Base-by-base conservation (phyloP, 1,140 invertebrate genomes). In the Pantala flavescens region DNA sequence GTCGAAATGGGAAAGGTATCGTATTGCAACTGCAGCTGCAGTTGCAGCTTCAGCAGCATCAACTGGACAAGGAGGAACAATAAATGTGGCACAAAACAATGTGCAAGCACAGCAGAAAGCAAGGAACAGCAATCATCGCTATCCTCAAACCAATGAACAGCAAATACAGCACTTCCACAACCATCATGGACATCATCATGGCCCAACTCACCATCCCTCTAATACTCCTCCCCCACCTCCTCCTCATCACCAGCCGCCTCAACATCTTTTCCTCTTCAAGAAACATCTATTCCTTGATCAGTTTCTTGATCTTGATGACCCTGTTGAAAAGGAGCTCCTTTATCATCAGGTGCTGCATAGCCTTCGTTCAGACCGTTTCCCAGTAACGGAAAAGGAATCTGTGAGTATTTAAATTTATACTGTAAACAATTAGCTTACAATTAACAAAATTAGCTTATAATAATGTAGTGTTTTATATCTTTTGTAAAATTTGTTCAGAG, bases 311-410 rank as follows among this genome's bases (percentile, higher is more conserved):
- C 84, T 90, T 77, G 90, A 88, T 74, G 93, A 96, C 84, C 90
- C 91, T 0, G 94, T 98, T 0, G 96, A 98, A 83, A 96, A 97
- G 82, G 95, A 98, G 83, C 84, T 98, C 24, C 82, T 98, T n/a
- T 97, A 97, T 83, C 94, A 98, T 84, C 96, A 98, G 85, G 91
- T 97, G 42, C 84, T 98, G 71, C 93, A 96, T 80, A 91, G 93
- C 79, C 87, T 98, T 23, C 86, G 95, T 76, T 93, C 92, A 75
- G 94, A 98, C 84, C 86, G 93, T 23, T 94, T 96, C 80, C 95
- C 95, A 0, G 90, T 97, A 36, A 93, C 93, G 23, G 92, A 94
- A 78, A 93, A 94, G 81, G 95, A 98, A 85, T 95, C 95, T 71
- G 94, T 96, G 83, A 89, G 90, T 88, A 71, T 24, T 71, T 23